Percentiles rank a stretch among this genome's conserved stretches.
Evolutionary conservation across 2,113 vertebrate genomes (phyloP).

Genomic region (Trematocara stigmaticum): DNA sequence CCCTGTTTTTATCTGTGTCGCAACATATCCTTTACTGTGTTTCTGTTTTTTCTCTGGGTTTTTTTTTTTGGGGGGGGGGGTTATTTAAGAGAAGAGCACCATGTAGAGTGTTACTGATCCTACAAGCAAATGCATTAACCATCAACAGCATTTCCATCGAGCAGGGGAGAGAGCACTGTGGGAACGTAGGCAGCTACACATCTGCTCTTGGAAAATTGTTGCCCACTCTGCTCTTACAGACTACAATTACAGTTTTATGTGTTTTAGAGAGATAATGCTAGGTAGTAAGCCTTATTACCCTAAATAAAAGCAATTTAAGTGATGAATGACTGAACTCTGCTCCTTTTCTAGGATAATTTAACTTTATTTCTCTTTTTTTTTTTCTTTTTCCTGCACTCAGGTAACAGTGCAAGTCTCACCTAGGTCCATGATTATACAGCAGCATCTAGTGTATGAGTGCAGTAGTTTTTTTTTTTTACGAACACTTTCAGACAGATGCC

Average conservation of each 20-base stretch:
- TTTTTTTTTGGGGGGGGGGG: background rate
- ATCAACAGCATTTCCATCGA: background rate
- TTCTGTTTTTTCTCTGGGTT: background rate
- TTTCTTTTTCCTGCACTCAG: background rate
- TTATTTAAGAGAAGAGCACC: background rate
- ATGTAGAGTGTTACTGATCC: background rate
- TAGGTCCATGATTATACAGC: background rate
- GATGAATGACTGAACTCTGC: background rate
- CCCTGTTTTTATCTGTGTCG: background rate
- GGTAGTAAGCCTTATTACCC: background rate
- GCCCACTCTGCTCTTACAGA: background rate
- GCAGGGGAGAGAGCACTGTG: background rate
- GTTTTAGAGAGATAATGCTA: background rate
- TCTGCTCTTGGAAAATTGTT: background rate
- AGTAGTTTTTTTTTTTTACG: rapidly evolving
- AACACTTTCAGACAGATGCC: background rate
- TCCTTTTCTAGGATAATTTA: background rate
- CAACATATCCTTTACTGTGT: background rate
- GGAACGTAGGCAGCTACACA: background rate
- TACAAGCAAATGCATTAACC: background rate
- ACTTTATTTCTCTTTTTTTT: background rate
- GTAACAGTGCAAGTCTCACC: background rate
- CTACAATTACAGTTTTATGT: background rate
- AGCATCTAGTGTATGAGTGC: background rate
- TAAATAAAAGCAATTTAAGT: conserved; percentile 4